Base-by-base conservation (phyloP, 2,888 invertebrate species). In the Nebria brevicollis region DNA sequence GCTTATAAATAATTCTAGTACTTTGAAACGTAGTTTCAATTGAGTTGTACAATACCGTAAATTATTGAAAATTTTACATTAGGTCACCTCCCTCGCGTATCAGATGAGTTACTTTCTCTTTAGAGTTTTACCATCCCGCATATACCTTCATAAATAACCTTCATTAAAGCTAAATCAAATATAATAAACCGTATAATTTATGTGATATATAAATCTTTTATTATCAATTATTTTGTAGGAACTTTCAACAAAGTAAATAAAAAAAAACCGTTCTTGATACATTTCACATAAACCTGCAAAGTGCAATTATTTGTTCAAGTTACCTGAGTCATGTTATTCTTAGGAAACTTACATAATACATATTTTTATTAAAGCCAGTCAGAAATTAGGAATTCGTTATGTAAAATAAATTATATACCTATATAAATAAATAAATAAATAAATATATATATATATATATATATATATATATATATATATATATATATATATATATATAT, bases 11-110 rank as follows among this genome's bases (percentile, higher is more conserved):
- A 54, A 54, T 54, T 54, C 54, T 5, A 3, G 4, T 54, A 54
- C 54, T 54, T 54, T 13, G 54, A 8, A 54, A 54, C 8, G 54
- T 2, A 54, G 54, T 54, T 54, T 3, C 54, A 7, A 42, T 79
- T 54, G n/a, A 68, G 79, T 68, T 66, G 73, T 78, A 74, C 70
- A 43, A 15, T 68, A 76, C 26, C 41, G 20, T 77, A 72, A 26
- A 74, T 74, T 79, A 79, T 79, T 79, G 66, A 79, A 79, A 74
- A 75, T 79, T 79, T 74, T 79, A 75, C 79, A 75, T 79, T 75
- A 75, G 74, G 66, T 75, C 74, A 72, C 25, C 26, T 70, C 34
- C 70, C 70, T 70, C 11, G 15, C 43, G 26, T 73, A 11, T 72
- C 20, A 7, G n/a, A 34, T 72, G 42, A 11, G 11, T 70, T 34